phyloP scores from a whole-genome alignment of 2,888 invertebrate genomes.

The Pomacea canaliculata region DNA sequence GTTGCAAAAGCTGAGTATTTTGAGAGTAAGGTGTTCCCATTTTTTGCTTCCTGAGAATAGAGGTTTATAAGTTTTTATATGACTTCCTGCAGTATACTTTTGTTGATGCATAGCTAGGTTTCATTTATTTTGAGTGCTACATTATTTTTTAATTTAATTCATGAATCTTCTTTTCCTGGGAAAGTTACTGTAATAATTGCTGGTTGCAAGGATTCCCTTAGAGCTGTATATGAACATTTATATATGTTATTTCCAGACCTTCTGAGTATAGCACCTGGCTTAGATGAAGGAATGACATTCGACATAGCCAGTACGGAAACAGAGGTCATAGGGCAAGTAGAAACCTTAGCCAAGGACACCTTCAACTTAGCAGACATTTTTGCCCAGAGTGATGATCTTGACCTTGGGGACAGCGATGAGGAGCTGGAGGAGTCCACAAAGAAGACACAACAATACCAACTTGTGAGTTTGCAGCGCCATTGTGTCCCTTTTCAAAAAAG shows the following conservation, averaged over 20 bases:
- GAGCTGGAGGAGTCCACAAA: conserved; percentile 33
- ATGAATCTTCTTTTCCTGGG: too few relatives aligned
- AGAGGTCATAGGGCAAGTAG: conserved; percentile 7
- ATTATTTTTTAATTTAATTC: too few relatives aligned
- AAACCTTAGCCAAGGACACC: conserved; percentile 26
- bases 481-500: background rate
- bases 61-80: too few relatives aligned
- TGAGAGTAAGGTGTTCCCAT: too few relatives aligned
- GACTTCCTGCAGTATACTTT: too few relatives aligned
- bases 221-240: too few relatives aligned
- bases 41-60: too few relatives aligned
- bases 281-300: conserved; percentile 70
- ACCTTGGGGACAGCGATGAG: conserved; percentile 54
- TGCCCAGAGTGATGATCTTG: conserved; percentile 55
- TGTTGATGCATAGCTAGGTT: too few relatives aligned
- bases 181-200: too few relatives aligned
- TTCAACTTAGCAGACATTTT: conserved; percentile 56
- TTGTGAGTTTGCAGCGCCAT: background rate
- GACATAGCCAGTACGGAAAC: conserved; percentile 61
- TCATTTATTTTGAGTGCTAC: too few relatives aligned
- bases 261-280: conserved; percentile 79
- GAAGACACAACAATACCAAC: background rate
- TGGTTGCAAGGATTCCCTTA: too few relatives aligned
- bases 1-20: too few relatives aligned
- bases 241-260: conserved; percentile 71